Evolutionary conservation across 2,888 invertebrate genomes (phyloP).

Genomic region (Noctua comes): DNA sequence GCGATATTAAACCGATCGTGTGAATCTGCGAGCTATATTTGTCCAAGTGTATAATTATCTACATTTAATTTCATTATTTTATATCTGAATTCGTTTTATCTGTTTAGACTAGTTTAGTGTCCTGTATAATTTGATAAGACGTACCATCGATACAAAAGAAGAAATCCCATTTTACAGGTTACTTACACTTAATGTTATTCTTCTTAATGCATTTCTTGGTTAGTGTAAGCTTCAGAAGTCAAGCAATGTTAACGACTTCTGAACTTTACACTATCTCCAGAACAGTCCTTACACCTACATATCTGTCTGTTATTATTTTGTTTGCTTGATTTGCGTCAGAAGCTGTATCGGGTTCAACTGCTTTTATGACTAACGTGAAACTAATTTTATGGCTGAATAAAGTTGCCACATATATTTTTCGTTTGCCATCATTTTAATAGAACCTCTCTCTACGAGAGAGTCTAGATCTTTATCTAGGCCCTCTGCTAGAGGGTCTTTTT

Average conservation of each 20-base stretch:
- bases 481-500: neutral
- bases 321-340: conserved; percentile 1
- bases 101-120: neutral
- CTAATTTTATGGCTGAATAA: conserved; percentile 21
- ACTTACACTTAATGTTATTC: no score
- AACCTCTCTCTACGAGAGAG: neutral
- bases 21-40: conserved; percentile 43
- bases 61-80: neutral
- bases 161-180: no score
- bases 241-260: no score
- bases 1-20: conserved; percentile 51
- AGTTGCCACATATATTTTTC: neutral
- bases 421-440: neutral
- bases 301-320: neutral
- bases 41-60: no score
- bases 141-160: no score
- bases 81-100: neutral
- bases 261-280: no score
- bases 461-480: no score
- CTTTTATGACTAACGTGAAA: neutral
- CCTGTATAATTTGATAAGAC: no score
- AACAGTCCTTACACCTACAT: no score
- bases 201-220: no score
- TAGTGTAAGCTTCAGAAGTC: neutral
- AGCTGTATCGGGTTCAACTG: neutral